Conservation (phyloP, 2,888 invertebrate species). For the Eilema caniola region DNA sequence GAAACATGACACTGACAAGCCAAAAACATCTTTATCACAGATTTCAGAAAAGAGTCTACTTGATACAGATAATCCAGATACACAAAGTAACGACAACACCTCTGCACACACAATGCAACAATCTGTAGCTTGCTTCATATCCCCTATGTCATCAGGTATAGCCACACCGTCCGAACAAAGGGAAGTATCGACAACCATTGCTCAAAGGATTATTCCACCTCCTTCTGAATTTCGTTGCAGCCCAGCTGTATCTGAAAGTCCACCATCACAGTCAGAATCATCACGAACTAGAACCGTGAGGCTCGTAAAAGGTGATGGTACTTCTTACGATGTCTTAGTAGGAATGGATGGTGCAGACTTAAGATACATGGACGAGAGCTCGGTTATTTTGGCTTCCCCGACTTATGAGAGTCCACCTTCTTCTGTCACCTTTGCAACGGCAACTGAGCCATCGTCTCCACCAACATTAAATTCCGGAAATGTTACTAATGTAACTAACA, state of each 20-base stretch:
- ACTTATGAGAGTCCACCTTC: slow-evolving; percentile 92
- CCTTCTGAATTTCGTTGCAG: slow-evolving; percentile 91
- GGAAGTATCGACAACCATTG: slow-evolving; percentile 83
- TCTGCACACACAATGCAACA: slow-evolving; percentile 69
- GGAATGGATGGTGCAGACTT: slow-evolving; percentile 95
- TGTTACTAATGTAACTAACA: slow-evolving; percentile 86
- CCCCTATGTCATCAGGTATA: slow-evolving; percentile 77
- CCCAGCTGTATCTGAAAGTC: slow-evolving; percentile 89
- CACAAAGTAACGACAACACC: slow-evolving; percentile 67
- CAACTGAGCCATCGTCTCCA: slow-evolving; percentile 89
- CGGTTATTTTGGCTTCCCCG: slow-evolving; percentile 93
- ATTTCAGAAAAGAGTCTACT: slow-evolving; percentile 89
- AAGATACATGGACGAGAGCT: slow-evolving; percentile 97
- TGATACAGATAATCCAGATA: slow-evolving; percentile 87
- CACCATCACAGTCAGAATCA: slow-evolving; percentile 86
- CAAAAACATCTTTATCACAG: slow-evolving; percentile 85
- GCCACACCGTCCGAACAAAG: slow-evolving; percentile 78
- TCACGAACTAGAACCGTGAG: slow-evolving; percentile 85
- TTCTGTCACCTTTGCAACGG: slow-evolving; percentile 87
- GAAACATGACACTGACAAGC: slow-evolving; percentile 75
- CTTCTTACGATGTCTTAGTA: slow-evolving; percentile 91
- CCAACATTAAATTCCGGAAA: slow-evolving; percentile 81
- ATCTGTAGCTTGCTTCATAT: slow-evolving; percentile 71
- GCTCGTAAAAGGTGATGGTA: slow-evolving; percentile 86
- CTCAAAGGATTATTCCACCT: slow-evolving; percentile 91